Base-by-base conservation (phyloP, 2,797 vertebrate genomes). In the Botia kubotai region DNA sequence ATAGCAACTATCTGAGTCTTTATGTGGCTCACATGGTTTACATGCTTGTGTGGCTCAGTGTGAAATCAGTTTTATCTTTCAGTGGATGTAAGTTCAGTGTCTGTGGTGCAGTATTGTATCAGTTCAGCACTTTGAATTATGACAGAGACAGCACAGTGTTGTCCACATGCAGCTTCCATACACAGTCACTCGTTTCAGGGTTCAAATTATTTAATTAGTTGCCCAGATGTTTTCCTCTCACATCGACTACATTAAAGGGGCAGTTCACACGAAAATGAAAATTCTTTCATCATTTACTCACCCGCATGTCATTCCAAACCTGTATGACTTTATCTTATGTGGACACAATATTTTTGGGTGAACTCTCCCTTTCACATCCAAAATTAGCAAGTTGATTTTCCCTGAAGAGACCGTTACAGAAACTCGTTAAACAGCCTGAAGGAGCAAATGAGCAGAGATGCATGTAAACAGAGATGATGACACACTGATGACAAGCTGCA, bases 61-160 rank as follows among this genome's bases (percentile, higher is more conserved):
- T 46, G 73, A 16, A 80, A 48, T 80, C 60, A 11, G 57, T 73
- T 80, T 72, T 46, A 79, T 65, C n/a, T 79, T 66, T 70, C 23
- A 65, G 29, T 73, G 62, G 16, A 79, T 14, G 26, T 46, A 33
- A 17, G 39, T 33, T 70, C 17, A 5, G 19, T 19, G 60, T 55
- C 16, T 55, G 33, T 52, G 2, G 19, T 52, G 29, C 6, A 33
- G 16, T 16, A 63, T 23, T 63, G 13, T 78, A 65, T 65, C 11
- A 14, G 13, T 26, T 60, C 4, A 13, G 21, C 21, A 12, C 21
- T 60, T 19, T 23, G 29, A 29, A 29, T 29, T 29, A 29, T 29
- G 29, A 4, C 29, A 2, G 57, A 14, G 53, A 43, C 13, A 23
- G 14, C 10, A 53, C 23, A 19, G 46, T 62, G 26, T 66, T 53